Percentiles rank a stretch among this genome's conserved stretches.
These are phyloP conservation scores for Eristalis intricaria DNA, from an alignment of 2,888 invertebrate genomes.

Conservation along the genomic window DNA sequence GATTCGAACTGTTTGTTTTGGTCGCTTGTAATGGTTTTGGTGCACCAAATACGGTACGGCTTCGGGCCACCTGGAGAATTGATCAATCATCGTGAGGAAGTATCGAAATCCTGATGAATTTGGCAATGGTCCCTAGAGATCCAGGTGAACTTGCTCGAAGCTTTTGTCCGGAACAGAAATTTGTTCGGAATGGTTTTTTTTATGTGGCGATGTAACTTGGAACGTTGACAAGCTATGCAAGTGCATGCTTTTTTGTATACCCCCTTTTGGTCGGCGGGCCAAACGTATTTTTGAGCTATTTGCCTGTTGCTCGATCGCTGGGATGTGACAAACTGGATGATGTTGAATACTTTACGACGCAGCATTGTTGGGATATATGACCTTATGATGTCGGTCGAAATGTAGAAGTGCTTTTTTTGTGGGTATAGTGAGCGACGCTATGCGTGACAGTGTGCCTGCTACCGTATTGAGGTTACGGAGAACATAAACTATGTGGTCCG, in stretches of 20 bases:
- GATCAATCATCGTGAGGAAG: not conserved
- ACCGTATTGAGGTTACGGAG: not conserved
- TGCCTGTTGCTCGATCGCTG: too few relatives aligned
- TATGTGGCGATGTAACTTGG: slow-evolving; percentile 7
- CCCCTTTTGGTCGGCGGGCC: too few relatives aligned
- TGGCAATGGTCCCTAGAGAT: not conserved
- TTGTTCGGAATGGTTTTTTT: not conserved
- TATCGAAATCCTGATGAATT: not conserved
- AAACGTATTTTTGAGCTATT: too few relatives aligned
- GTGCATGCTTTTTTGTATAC: too few relatives aligned
- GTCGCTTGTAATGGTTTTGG: too few relatives aligned
- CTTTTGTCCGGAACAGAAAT: too few relatives aligned
- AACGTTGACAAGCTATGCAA: not conserved
- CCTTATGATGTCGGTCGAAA: not conserved
- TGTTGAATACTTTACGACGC: not conserved
- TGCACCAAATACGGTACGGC: not conserved
- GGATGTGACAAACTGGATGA: not conserved
- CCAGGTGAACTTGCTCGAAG: not conserved
- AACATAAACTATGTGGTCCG: slow-evolving; percentile 5
- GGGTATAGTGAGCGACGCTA: too few relatives aligned
- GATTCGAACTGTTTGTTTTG: too few relatives aligned
- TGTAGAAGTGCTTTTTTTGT: too few relatives aligned
- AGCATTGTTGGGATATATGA: not conserved
- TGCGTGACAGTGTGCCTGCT: too few relatives aligned
- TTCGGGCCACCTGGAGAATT: not conserved